These are phyloP conservation scores for Rapana venosa DNA, from an alignment of 2,888 invertebrate species.

Conservation along the genomic window DNA sequence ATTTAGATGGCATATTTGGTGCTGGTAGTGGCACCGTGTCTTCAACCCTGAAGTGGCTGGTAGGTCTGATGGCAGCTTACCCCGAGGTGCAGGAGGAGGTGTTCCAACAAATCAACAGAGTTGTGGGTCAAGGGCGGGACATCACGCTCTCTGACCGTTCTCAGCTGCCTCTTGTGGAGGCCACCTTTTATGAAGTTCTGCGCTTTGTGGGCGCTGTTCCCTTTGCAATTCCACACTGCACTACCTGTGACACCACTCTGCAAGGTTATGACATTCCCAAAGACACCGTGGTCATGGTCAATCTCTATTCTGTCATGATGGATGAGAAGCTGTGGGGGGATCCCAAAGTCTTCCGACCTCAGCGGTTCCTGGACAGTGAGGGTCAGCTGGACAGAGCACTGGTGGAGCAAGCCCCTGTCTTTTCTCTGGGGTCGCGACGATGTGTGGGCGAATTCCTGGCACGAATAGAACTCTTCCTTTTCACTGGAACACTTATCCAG, in stretches of 20 bases:
- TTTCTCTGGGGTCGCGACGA: conserved; percentile 41
- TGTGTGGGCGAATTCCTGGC: conserved; percentile 40
- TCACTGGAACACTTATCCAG: conserved; percentile 38
- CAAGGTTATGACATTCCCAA: conserved; percentile 45
- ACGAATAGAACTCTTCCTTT: conserved; percentile 37
- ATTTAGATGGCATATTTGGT: conserved; percentile 68
- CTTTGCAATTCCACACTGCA: conserved; percentile 30
- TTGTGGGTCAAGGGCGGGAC: conserved; percentile 58
- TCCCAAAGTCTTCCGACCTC: conserved; percentile 48
- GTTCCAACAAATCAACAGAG: conserved; percentile 62
- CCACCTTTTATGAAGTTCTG: background rate
- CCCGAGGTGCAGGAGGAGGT: conserved; percentile 67
- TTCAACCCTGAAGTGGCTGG: conserved; percentile 66
- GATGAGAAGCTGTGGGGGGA: conserved; percentile 48
- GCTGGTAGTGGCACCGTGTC: conserved; percentile 71
- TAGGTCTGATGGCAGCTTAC: conserved; percentile 66
- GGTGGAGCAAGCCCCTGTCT: conserved; percentile 39
- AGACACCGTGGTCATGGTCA: conserved; percentile 41
- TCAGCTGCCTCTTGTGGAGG: conserved; percentile 16
- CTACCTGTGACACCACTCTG: conserved; percentile 35
- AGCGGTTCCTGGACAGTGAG: conserved; percentile 43
- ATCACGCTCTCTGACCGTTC: conserved; percentile 57
- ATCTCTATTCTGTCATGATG: conserved; percentile 41
- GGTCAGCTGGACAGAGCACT: conserved; percentile 33
- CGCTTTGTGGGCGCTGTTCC: conserved; percentile 13